Evolutionary conservation across 2,888 invertebrate species (phyloP), one percentile per base, ranked within the genome.

Genomic region (Muschampia plurimacula): DNA sequence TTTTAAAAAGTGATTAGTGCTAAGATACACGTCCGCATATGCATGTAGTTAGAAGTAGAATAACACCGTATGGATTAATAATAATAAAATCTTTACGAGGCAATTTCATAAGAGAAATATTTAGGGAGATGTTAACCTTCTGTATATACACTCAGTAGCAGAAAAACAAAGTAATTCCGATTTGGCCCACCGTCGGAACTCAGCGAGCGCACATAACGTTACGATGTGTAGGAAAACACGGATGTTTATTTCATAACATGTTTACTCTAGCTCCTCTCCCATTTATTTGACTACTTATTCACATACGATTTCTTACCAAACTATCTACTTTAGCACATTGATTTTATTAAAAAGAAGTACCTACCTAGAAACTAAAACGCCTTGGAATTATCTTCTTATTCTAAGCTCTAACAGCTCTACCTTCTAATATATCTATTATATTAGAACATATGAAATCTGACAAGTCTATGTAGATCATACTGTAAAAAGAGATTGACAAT

Each of bases 131-230:
- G 77, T 77, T 79, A 80, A 81, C 79, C 79, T 80, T 77, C 72
- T 76, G 75, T 75, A 78, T 79, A 74, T 77, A 77, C 75, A 78
- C 78, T 81, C 82, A 77, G 81, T 79, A 80, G 73, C 76, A 84
- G 81, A 84, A 91, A 90, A 92, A 92, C 91, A 92, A 91, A 88
- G 86, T 86, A 82, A 90, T 91, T 90, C 83, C 83, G 86, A 87
- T 82, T 84, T 83, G 80, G 79, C 82, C 79, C 80, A 79, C 79
- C 83, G 84, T 79, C 83, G 83, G 86, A 84, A 82, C 82, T 80
- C 76, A 78, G 77, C 78, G 77, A 80, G 78, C 84, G 89, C 87
- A 90, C 87, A 89, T 79, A 80, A 86, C 85, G 88, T 89, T 90
- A 91, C 88, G 88, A 89, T 84, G 86, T 89, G 88, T 86, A 87